Evolutionary conservation across 2,888 invertebrate genomes (phyloP).

Genomic region (Nemotelus nigrinus): DNA sequence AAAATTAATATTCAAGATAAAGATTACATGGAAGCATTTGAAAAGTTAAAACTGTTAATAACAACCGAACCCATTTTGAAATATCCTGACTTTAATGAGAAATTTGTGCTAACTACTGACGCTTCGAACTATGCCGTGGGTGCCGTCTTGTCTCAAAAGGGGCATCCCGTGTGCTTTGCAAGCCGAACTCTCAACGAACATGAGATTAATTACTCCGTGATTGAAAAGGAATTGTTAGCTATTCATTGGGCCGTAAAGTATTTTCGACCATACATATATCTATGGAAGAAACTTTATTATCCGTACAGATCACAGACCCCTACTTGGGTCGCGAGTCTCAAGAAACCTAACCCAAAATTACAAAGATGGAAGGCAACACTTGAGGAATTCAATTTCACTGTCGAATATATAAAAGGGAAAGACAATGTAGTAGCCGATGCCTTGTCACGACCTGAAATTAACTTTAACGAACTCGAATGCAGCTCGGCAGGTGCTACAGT

Average conservation of each 20-base stretch:
- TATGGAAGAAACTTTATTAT: slow-evolving; percentile 47
- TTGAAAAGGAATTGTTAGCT: slow-evolving; percentile 26
- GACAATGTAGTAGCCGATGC: slow-evolving; percentile 33
- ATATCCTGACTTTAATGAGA: neutral
- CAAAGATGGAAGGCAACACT: slow-evolving; percentile 12
- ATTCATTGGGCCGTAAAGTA: slow-evolving; percentile 49
- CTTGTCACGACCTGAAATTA: neutral
- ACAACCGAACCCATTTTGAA: neutral
- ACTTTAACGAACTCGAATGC: neutral
- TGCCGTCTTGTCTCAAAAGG: neutral
- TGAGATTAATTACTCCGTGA: neutral
- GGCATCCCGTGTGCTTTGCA: slow-evolving; percentile 18
- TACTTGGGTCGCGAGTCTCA: neutral
- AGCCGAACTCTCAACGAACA: slow-evolving; percentile 1
- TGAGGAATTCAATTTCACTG: neutral
- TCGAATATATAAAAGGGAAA: neutral
- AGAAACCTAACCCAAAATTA: slow-evolving; percentile 14
- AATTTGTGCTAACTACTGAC: slow-evolving; percentile 5
- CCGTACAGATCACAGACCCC: slow-evolving; percentile 47
- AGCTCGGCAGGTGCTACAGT: neutral
- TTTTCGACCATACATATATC: slow-evolving; percentile 50
- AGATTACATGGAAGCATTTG: slow-evolving; percentile 2
- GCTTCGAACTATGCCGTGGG: neutral
- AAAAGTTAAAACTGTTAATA: neutral
- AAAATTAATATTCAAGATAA: slow-evolving; percentile 8